phyloP scores from a whole-genome alignment of 2,888 invertebrate species.

The Xylota sylvarum region DNA sequence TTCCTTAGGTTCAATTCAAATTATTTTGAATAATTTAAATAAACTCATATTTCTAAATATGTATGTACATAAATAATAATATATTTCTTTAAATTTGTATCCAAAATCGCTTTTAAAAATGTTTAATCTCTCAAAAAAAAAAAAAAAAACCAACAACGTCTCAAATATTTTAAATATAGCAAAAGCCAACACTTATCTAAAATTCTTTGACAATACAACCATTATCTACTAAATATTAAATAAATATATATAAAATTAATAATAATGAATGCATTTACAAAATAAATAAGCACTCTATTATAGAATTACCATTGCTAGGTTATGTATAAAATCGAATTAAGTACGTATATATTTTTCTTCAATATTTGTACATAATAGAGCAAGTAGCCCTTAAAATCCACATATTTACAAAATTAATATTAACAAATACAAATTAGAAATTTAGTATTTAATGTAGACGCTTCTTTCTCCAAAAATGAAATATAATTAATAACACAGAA shows the following conservation, averaged over 20 bases:
- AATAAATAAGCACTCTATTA: constrained; percentile 31
- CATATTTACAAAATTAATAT: constrained; percentile 52
- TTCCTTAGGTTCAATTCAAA: no score
- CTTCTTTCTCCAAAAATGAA: constrained; percentile 43
- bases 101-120: background rate
- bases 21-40: no score
- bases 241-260: constrained; percentile 47
- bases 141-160: constrained; percentile 32
- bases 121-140: constrained; percentile 15
- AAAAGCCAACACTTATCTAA: constrained; percentile 76
- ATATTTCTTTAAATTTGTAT: background rate
- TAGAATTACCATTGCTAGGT: constrained; percentile 48
- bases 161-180: constrained; percentile 45
- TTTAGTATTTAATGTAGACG: constrained; percentile 48
- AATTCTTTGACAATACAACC: constrained; percentile 77
- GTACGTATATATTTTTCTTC: constrained; percentile 74
- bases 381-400: constrained; percentile 25
- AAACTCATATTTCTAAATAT: no score
- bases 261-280: constrained; percentile 73
- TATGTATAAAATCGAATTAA: constrained; percentile 62
- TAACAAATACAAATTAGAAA: constrained; percentile 12
- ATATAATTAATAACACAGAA: constrained; percentile 30
- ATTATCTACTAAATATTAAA: constrained; percentile 66
- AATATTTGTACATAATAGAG: constrained; percentile 72
- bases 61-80: no score